phyloP scores from a whole-genome alignment of 2,888 invertebrate species.

The Cheilosia urbana region DNA sequence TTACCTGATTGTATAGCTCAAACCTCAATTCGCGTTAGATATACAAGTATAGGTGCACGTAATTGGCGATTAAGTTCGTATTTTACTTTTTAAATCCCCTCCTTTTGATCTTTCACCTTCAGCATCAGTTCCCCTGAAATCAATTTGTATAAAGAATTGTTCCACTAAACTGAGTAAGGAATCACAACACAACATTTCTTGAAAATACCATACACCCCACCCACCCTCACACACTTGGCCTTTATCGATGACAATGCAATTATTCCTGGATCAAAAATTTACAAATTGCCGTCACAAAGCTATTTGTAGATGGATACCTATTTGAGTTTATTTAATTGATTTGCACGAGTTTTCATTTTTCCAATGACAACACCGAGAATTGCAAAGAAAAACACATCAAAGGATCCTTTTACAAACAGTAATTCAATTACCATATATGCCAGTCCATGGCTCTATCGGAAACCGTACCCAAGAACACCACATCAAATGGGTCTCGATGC shows the following conservation, averaged over 20 bases:
- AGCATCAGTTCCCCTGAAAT: slow-evolving; percentile 3
- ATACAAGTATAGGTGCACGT: neutral
- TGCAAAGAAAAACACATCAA: neutral
- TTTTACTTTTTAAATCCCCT: slow-evolving; percentile 30
- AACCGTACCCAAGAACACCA: neutral
- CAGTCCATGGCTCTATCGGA: slow-evolving; percentile 1
- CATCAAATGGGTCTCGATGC: slow-evolving; percentile 11
- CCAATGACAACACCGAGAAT: too few relatives aligned
- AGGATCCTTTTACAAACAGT: slow-evolving; percentile 23
- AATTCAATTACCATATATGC: slow-evolving; percentile 44
- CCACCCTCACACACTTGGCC: neutral
- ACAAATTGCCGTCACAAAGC: neutral
- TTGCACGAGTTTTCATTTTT: too few relatives aligned
- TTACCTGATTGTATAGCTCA: neutral
- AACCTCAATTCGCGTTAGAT: neutral
- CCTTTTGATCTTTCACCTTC: slow-evolving; percentile 46
- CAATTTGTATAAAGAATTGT: slow-evolving; percentile 16
- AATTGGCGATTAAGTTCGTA: slow-evolving; percentile 54
- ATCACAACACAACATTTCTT: too few relatives aligned
- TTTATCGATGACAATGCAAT: slow-evolving; percentile 24
- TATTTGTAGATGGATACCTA: too few relatives aligned
- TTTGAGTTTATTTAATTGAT: too few relatives aligned
- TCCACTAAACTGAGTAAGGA: neutral
- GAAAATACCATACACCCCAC: too few relatives aligned
- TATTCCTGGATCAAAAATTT: slow-evolving; percentile 23